Evolutionary conservation across 2,113 vertebrate genomes (phyloP).

Genomic region (Smithornis capensis): DNA sequence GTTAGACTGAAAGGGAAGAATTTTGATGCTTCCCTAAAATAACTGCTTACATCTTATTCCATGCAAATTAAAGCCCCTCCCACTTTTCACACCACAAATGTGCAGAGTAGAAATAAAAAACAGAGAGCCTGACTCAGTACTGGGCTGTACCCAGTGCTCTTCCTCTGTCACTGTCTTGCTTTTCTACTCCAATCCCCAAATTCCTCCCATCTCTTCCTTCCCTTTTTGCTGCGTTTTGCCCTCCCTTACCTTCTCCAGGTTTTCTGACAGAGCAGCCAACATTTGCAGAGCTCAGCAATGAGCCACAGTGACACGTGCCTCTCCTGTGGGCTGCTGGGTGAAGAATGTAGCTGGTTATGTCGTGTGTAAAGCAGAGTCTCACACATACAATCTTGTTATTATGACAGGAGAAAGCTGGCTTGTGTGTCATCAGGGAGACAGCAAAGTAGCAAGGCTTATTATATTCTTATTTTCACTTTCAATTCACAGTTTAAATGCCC

Average conservation of each 20-base stretch:
- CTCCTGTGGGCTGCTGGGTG: neutral
- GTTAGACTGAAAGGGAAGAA: neutral
- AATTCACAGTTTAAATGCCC: neutral
- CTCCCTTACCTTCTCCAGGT: neutral
- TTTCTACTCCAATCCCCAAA: neutral
- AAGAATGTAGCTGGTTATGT: neutral
- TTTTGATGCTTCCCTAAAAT: neutral
- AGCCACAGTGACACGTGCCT: neutral
- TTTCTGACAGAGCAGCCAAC: neutral
- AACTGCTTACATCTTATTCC: neutral
- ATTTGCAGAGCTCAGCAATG: neutral
- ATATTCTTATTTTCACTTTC: constrained; percentile 18
- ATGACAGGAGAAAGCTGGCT: neutral
- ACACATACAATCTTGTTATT: neutral
- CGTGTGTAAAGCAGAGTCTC: neutral
- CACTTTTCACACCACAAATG: neutral
- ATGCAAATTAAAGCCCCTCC: neutral
- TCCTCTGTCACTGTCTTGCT: neutral
- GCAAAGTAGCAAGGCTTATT: neutral
- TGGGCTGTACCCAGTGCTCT: neutral
- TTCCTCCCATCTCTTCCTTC: neutral
- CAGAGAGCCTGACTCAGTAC: neutral
- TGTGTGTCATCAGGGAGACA: neutral
- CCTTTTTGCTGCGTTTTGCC: neutral
- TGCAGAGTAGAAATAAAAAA: neutral